These are phyloP conservation scores for Drosophila rellima DNA, from an alignment of 2,888 invertebrate genomes.

Conservation along the genomic window DNA sequence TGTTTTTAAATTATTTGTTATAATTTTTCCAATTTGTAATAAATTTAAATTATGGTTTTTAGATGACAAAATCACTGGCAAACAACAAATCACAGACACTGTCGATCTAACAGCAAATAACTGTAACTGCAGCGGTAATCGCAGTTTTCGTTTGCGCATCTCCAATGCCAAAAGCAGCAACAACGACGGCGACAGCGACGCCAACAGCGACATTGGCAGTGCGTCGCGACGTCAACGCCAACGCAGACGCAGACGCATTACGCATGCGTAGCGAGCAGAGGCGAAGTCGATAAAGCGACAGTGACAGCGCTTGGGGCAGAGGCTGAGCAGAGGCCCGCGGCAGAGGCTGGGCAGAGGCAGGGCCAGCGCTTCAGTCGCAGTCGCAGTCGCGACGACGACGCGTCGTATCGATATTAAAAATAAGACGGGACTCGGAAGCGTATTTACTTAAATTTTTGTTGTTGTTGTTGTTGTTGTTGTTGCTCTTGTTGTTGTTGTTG, in stretches of 20 bases:
- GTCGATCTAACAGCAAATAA: conserved; percentile 5
- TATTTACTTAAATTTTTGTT: conserved; percentile 42
- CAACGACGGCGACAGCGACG: conserved; percentile 5
- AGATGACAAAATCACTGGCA: too few species aligned
- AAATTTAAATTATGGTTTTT: too few species aligned
- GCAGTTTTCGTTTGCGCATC: conserved; percentile 46
- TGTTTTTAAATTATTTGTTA: too few species aligned
- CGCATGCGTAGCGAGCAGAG: conserved; percentile 54
- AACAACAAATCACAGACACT: background rate
- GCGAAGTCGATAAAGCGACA: conserved; percentile 5
- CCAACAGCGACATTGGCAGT: background rate
- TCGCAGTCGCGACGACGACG: conserved; percentile 49
- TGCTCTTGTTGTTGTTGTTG: conserved; percentile 26
- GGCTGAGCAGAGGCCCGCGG: conserved; percentile 9
- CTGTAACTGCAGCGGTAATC: conserved; percentile 24
- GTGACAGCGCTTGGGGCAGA: conserved; percentile 3
- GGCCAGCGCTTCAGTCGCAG: conserved; percentile 20
- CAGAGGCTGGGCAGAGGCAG: conserved; percentile 4
- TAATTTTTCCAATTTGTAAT: too few species aligned
- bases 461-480: conserved; percentile 26
- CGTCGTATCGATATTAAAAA: conserved; percentile 61
- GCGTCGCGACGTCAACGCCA: conserved; percentile 23
- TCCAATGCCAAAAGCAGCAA: conserved; percentile 41
- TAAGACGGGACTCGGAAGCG: conserved; percentile 78
- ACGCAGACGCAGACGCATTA: conserved; percentile 52